These are phyloP conservation scores for Silurus glanis DNA, from an alignment of 2,113 vertebrate genomes.

Conservation along the genomic window DNA sequence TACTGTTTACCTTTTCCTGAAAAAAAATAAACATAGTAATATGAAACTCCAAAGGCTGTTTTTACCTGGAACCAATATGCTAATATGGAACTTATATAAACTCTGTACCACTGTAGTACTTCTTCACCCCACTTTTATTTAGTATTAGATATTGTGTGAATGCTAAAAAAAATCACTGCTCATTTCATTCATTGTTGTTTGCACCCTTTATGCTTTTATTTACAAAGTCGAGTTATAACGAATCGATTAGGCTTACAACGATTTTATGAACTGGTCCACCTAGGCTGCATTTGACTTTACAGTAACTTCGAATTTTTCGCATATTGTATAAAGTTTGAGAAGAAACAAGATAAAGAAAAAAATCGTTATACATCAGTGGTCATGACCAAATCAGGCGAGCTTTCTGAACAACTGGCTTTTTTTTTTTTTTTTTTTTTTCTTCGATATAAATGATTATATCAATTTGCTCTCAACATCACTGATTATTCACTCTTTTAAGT, in stretches of 20 bases:
- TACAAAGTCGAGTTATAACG: not conserved
- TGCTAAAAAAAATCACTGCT: not conserved
- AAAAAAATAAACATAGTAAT: too few relatives aligned
- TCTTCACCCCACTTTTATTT: not conserved
- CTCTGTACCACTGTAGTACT: not conserved
- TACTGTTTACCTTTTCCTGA: not conserved
- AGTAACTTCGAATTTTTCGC: not conserved
- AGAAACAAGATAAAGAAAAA: not conserved
- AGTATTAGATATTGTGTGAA: not conserved
- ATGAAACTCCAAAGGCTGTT: too few relatives aligned
- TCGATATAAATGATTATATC: slow-evolving; percentile 40
- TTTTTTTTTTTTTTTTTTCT: slow-evolving; percentile 1
- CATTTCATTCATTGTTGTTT: not conserved
- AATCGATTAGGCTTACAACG: not conserved
- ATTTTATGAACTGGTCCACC: not conserved
- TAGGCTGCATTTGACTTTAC: not conserved
- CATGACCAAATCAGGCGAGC: not conserved
- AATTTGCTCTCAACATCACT: slow-evolving; percentile 8
- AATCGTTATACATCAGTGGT: not conserved
- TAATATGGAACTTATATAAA: not conserved
- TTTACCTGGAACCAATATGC: not conserved
- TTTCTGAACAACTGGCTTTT: slow-evolving; percentile 14
- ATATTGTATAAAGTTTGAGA: not conserved
- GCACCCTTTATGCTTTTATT: not conserved
- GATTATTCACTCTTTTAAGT: slow-evolving; percentile 38